Percentiles rank a stretch among this genome's conserved stretches.
phyloP scores from a whole-genome alignment of 2,888 invertebrate species.

The Lasioglossum malachurum region DNA sequence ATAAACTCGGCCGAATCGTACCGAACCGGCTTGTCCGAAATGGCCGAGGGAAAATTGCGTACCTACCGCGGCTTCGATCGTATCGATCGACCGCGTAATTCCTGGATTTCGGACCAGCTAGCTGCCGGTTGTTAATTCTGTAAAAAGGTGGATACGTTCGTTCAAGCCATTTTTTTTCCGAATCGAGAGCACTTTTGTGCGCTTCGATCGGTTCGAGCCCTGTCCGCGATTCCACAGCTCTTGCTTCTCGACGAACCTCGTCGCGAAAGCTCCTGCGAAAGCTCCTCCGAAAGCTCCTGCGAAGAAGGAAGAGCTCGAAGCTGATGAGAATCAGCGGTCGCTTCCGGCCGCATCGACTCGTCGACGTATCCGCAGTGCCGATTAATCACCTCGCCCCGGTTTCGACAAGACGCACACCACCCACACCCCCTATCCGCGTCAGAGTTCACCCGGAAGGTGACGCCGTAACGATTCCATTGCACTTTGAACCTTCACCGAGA shows the following conservation, averaged over 20 bases:
- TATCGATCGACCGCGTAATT: not conserved
- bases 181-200: not conserved
- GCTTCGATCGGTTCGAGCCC: not conserved
- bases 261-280: not conserved
- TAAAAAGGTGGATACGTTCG: not conserved
- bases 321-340: constrained; percentile 46
- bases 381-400: constrained; percentile 66
- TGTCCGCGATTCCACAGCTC: constrained; percentile 35
- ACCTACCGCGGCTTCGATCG: not conserved
- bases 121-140: not conserved
- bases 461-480: constrained; percentile 33
- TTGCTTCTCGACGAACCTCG: constrained; percentile 34
- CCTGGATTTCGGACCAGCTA: not conserved
- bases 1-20: constrained; percentile 45
- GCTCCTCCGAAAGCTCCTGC: not conserved
- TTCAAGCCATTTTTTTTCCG: not conserved
- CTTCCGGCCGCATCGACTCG: constrained; percentile 64
- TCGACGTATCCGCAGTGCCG: constrained; percentile 65
- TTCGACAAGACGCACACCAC: constrained; percentile 53
- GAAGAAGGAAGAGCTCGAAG: constrained; percentile 26
- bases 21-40: not conserved
- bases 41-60: not conserved
- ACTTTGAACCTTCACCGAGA: constrained; percentile 12
- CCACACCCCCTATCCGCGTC: constrained; percentile 29
- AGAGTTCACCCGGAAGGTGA: constrained; percentile 34